Conservation (phyloP, 2,888 invertebrate species). For the Cryptocephalus moraei region DNA sequence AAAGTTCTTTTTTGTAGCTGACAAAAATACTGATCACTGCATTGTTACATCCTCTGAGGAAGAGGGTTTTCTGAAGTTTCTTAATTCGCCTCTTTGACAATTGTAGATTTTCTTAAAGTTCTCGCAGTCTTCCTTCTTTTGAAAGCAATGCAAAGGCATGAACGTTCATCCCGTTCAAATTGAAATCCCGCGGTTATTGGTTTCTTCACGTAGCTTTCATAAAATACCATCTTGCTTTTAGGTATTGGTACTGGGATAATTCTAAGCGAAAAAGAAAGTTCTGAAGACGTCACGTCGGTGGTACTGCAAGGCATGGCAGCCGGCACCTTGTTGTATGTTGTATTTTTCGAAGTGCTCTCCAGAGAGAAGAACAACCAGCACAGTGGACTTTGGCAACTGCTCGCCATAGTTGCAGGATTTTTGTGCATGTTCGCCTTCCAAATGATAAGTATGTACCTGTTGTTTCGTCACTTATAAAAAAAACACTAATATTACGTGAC, state of each 20-base stretch:
- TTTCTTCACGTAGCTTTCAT: neutral
- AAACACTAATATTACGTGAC: too few relatives aligned
- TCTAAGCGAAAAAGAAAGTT: constrained; percentile 36
- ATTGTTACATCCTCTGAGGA: too few relatives aligned
- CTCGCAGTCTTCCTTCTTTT: too few relatives aligned
- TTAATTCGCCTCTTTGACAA: too few relatives aligned
- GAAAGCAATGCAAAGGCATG: too few relatives aligned
- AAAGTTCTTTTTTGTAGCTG: too few relatives aligned
- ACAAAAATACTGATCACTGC: too few relatives aligned
- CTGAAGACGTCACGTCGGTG: constrained; percentile 39
- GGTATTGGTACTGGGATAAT: constrained; percentile 56
- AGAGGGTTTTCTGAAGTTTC: too few relatives aligned
- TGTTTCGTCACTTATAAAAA: too few relatives aligned
- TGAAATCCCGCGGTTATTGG: neutral
- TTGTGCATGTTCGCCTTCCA: constrained; percentile 46
- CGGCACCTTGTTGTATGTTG: constrained; percentile 70
- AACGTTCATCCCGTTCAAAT: too few relatives aligned
- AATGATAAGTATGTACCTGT: constrained; percentile 34
- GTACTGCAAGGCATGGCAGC: constrained; percentile 64
- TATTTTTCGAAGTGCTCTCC: constrained; percentile 72
- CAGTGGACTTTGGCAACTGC: constrained; percentile 46
- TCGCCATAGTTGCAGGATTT: constrained; percentile 48
- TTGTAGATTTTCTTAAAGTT: too few relatives aligned
- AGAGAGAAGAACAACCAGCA: constrained; percentile 52
- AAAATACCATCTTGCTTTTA: constrained; percentile 8